Conservation (phyloP, 2,797 vertebrate genomes). For the Molothrus aeneus region DNA sequence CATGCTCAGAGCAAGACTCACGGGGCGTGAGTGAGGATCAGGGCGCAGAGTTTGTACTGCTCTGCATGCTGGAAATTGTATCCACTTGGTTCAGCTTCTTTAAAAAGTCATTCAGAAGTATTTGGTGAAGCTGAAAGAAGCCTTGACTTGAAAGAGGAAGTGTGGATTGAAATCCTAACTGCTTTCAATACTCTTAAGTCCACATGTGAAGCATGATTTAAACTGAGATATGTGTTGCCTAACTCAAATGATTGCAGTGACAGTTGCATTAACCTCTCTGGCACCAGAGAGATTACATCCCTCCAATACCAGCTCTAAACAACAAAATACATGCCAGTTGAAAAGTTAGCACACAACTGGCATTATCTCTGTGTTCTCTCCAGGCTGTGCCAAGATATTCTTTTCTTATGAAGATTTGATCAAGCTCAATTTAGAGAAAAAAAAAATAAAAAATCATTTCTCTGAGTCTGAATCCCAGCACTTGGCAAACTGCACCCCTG, state of each 20-base stretch:
- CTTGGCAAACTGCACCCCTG: constrained; percentile 25
- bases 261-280: constrained; percentile 38
- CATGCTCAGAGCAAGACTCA: not conserved
- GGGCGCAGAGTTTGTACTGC: rapidly evolving
- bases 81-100: not conserved
- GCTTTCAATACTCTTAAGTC: constrained; percentile 28
- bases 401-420: constrained; percentile 4
- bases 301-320: not conserved
- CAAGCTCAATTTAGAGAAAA: not conserved
- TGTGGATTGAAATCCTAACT: constrained; percentile 35
- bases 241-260: constrained; percentile 24
- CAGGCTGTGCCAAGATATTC: constrained; percentile 15
- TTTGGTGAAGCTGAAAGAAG: constrained; percentile 17
- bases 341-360: constrained; percentile 31
- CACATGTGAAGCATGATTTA: constrained; percentile 55
- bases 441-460: not conserved
- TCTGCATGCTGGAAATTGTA: not conserved
- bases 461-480: not conserved
- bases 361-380: constrained; percentile 28
- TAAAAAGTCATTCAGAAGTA: not conserved
- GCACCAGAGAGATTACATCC: not conserved
- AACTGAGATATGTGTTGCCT: constrained; percentile 15
- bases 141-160: constrained; percentile 40
- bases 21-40: rapidly evolving
- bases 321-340: constrained; percentile 3